These are phyloP conservation scores for Orchesella cincta DNA, from an alignment of 1,140 invertebrate genomes.

Conservation along the genomic window DNA sequence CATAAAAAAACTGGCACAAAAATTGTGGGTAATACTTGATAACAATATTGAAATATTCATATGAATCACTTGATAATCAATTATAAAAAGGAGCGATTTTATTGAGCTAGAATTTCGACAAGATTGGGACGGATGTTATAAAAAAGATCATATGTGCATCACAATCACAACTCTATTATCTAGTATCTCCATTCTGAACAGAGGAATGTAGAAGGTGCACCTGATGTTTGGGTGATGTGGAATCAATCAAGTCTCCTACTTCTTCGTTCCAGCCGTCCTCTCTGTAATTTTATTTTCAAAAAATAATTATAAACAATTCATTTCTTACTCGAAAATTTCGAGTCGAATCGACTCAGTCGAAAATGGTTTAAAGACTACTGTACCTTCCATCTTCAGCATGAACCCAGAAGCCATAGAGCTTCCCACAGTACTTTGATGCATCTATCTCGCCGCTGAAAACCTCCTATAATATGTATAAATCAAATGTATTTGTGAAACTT, in stretches of 20 bases:
- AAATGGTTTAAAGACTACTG: background rate
- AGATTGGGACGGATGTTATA: too few species aligned
- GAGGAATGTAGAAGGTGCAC: too few species aligned
- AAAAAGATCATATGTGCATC: too few species aligned
- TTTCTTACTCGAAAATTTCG: background rate
- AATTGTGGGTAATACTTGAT: too few species aligned
- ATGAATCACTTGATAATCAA: too few species aligned
- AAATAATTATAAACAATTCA: background rate
- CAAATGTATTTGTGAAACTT: slow-evolving; percentile 1
- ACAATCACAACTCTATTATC: too few species aligned
- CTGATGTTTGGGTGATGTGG: background rate
- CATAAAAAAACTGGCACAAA: too few species aligned
- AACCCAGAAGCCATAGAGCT: slow-evolving; percentile 88
- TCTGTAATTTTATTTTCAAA: background rate
- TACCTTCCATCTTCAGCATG: background rate
- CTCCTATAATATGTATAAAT: slow-evolving; percentile 69
- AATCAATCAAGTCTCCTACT: background rate
- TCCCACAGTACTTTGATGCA: slow-evolving; percentile 90
- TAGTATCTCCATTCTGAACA: too few species aligned
- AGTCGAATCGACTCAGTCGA: background rate
- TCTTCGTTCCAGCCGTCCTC: background rate
- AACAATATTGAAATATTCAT: too few species aligned
- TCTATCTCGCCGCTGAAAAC: slow-evolving; percentile 97
- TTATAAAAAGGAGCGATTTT: too few species aligned
- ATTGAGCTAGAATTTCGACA: too few species aligned